These are phyloP conservation scores for Parnassius apollo DNA, from an alignment of 2,888 invertebrate species.

Conservation along the genomic window DNA sequence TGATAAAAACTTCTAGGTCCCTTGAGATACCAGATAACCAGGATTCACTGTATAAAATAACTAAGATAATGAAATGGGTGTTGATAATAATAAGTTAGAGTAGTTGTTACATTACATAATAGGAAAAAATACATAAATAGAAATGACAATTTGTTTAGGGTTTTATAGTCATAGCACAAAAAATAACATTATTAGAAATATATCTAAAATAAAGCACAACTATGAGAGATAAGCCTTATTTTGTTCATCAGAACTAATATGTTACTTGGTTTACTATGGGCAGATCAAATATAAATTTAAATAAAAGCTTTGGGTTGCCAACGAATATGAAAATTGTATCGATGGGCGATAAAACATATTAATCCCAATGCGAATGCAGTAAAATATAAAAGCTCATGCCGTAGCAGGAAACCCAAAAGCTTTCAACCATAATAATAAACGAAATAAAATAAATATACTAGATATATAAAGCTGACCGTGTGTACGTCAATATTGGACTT, in stretches of 20 bases:
- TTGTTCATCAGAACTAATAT: neutral
- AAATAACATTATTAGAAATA: too few species aligned
- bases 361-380: slow-evolving; percentile 38
- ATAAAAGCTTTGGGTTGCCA: slow-evolving; percentile 63
- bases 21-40: too few species aligned
- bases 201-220: too few species aligned
- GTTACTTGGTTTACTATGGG: slow-evolving; percentile 18
- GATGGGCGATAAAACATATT: slow-evolving; percentile 36
- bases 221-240: too few species aligned
- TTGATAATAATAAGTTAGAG: too few species aligned
- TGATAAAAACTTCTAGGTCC: too few species aligned
- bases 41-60: too few species aligned
- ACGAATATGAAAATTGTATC: slow-evolving; percentile 29
- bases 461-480: slow-evolving; percentile 39
- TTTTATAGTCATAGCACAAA: too few species aligned
- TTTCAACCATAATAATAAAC: slow-evolving; percentile 54
- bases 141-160: too few species aligned
- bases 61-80: too few species aligned
- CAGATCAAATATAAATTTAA: slow-evolving; percentile 20
- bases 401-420: slow-evolving; percentile 72
- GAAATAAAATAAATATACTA: slow-evolving; percentile 36
- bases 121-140: too few species aligned
- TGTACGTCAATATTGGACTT: slow-evolving; percentile 76
- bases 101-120: too few species aligned
- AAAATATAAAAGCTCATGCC: slow-evolving; percentile 52